A percentile compares a stretch with the other conserved stretches of the same genome.
Conservation (phyloP, 2,888 invertebrate genomes). For the Tanytarsus gracilentus region DNA sequence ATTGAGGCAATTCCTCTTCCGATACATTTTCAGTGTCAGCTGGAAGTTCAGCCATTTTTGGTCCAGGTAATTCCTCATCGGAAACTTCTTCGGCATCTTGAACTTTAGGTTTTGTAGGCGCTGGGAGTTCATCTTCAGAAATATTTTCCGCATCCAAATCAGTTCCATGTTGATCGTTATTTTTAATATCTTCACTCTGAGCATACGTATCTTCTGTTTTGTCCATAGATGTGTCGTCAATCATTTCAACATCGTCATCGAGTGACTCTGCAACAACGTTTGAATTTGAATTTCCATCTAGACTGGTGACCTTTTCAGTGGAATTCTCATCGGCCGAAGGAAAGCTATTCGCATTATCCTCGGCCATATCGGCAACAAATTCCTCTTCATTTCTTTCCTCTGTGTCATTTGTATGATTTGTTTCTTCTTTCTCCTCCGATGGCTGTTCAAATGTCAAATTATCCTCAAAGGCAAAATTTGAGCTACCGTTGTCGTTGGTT, state of each 20-base stretch:
- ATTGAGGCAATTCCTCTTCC: conserved; percentile 69
- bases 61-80: conserved; percentile 65
- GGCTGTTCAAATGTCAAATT: conserved; percentile 30
- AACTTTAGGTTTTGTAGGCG: conserved; percentile 62
- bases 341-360: conserved; percentile 43
- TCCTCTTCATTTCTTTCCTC: conserved; percentile 28
- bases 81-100: conserved; percentile 77
- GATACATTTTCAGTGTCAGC: conserved; percentile 70
- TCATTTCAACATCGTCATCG: conserved; percentile 1
- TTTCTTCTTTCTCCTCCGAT: background rate
- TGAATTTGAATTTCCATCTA: conserved; percentile 33
- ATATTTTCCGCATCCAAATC: conserved; percentile 77
- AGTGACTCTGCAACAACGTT: background rate
- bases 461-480: conserved; percentile 20
- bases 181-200: conserved; percentile 35
- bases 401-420: conserved; percentile 28
- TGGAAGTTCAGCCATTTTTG: conserved; percentile 59
- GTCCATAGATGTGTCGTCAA: conserved; percentile 32
- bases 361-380: conserved; percentile 41
- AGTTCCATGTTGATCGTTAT: conserved; percentile 36
- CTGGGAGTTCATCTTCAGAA: conserved; percentile 72
- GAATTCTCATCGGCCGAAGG: conserved; percentile 39
- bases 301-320: conserved; percentile 31
- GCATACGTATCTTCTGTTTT: conserved; percentile 32
- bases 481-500: conserved; percentile 19